Evolutionary conservation across 2,113 vertebrate genomes (phyloP), one percentile per base, ranked within the genome.

Genomic region (Epinephelus cyanopodus): DNA sequence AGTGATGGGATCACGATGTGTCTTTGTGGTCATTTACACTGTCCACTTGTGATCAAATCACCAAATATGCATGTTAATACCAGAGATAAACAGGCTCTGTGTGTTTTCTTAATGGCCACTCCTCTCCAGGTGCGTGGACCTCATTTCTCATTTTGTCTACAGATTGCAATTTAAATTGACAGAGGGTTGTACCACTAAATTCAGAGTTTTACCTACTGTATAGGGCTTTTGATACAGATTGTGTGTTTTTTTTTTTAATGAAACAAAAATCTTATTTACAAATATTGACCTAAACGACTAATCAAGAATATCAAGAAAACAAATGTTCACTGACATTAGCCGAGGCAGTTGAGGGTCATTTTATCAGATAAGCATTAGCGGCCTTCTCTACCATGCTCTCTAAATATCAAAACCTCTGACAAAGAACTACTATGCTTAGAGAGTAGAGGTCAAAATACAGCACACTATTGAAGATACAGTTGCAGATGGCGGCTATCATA

Each of bases 301-400:
- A 17, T 57, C 6, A 33, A n/a, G 13, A n/a, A 56, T 19, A 57
- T 57, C 7, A 79, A 53, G 27, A 39, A 27, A 8, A 48, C 66
- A 14, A 1, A 5, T 54, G 23, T 29, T 77, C 6, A 52, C 29
- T 69, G 56, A 69, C 56, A 69, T 78, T 78, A 50, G 27, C 15
- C n/a, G 10, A 15, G 50, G 33, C 71, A 17, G 3, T 2, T 45
- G 54, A 61, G 33, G 63, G 64, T 69, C 70, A 81, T 67, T 37
- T 18, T 52, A 81, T 68, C 45, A 74, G 47, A 74, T n/a, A n/a
- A 52, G 52, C 13, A n/a, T 69, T 66, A 78, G 65, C 56, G 47
- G 63, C 19, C 42, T 23, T 57, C 62, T 47, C 14, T 64, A 15
- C 33, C 33, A 27, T 48, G 74, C 39, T 58, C 12, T 57, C 14